phyloP scores from a whole-genome alignment of 2,113 vertebrate genomes.

The Serinus canaria region DNA sequence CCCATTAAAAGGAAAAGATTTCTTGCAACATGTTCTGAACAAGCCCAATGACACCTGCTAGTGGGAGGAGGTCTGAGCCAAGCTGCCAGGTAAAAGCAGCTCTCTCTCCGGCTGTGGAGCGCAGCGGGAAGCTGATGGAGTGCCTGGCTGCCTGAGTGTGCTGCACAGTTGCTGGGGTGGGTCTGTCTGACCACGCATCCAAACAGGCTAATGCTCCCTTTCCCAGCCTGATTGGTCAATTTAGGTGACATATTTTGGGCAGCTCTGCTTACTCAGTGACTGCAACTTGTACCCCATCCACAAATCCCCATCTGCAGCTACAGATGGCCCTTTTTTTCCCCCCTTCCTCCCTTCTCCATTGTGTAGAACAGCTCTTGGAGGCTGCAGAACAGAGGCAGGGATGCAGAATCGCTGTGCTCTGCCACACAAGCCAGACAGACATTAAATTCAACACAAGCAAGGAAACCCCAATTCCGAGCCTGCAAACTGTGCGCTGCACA shows the following conservation, averaged over 20 bases:
- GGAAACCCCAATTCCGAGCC: not conserved
- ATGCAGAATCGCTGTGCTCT: not conserved
- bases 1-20: not conserved
- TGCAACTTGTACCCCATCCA: slow-evolving; percentile 71
- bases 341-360: slow-evolving; percentile 1
- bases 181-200: not conserved
- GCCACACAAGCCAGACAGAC: slow-evolving; percentile 22
- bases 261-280: slow-evolving; percentile 67
- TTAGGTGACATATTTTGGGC: slow-evolving; percentile 77
- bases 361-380: slow-evolving; percentile 52
- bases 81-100: not conserved
- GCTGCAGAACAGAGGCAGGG: slow-evolving; percentile 5
- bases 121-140: not conserved
- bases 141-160: not conserved
- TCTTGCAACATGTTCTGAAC: not conserved
- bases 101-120: not conserved
- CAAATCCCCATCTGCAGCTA: slow-evolving; percentile 78
- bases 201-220: slow-evolving; percentile 37
- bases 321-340: slow-evolving; percentile 62
- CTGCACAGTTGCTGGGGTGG: slow-evolving; percentile 37
- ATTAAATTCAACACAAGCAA: not conserved
- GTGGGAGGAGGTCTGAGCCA: not conserved
- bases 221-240: slow-evolving; percentile 70
- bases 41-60: not conserved
- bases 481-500: not conserved